Conservation (phyloP, 2,797 vertebrate species). For the Melanogrammus aeglefinus region DNA sequence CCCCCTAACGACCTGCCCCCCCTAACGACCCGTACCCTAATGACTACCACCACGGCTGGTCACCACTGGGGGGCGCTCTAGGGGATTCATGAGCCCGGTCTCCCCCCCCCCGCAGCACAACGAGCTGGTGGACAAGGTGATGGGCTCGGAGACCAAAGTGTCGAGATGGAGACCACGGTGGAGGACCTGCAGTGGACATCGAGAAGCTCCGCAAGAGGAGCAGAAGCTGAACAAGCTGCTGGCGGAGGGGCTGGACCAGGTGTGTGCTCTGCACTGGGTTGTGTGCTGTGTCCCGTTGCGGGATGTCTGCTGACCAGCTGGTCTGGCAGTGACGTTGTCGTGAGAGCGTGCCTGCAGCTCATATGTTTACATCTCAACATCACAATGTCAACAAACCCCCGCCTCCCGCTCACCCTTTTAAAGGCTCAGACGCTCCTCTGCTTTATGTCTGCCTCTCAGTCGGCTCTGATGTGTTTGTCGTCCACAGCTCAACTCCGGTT, state of each 20-base stretch:
- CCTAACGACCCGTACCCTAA: too few species aligned
- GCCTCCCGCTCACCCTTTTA: neutral
- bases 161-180: slow-evolving; percentile 93
- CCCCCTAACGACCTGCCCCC: too few species aligned
- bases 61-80: neutral
- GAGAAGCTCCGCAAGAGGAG: slow-evolving; percentile 92
- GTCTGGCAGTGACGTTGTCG: neutral
- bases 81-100: neutral
- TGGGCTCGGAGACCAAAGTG: slow-evolving; percentile 90
- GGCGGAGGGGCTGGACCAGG: slow-evolving; percentile 92
- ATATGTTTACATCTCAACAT: neutral
- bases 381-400: slow-evolving; percentile 1
- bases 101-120: slow-evolving; percentile 76
- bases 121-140: slow-evolving; percentile 91
- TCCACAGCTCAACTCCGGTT: slow-evolving; percentile 87
- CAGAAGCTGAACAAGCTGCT: slow-evolving; percentile 92
- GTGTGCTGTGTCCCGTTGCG: neutral
- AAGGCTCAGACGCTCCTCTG: neutral
- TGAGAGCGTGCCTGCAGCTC: neutral
- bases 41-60: too few species aligned
- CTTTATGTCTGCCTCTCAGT: neutral
- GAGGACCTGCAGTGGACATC: slow-evolving; percentile 95
- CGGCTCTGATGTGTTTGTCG: neutral
- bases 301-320: neutral
- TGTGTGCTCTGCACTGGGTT: slow-evolving; percentile 40